A percentile compares a stretch with the other conserved stretches of the same genome.
Evolutionary conservation across 1,140 invertebrate genomes (phyloP).

Genomic region (Drosophila nigromelanica): DNA sequence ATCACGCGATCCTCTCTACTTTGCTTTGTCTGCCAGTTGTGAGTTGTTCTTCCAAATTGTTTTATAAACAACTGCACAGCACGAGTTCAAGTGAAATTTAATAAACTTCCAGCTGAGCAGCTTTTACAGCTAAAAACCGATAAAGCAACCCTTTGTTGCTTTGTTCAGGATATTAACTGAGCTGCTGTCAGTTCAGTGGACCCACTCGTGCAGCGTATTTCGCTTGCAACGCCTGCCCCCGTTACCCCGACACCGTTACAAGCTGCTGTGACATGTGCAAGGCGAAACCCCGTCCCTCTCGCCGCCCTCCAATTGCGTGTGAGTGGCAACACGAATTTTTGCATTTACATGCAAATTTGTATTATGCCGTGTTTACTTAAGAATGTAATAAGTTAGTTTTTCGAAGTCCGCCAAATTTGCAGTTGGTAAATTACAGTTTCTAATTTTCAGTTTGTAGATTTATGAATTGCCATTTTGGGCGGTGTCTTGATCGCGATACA

Average conservation of each 20-base stretch:
- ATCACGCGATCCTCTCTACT: constrained; percentile 6
- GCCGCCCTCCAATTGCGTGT: neutral
- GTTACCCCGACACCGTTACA: too few species aligned
- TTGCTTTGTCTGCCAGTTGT: neutral
- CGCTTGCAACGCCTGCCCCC: too few species aligned
- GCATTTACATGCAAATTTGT: constrained; percentile 23
- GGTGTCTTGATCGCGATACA: too few species aligned
- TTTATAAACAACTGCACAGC: too few species aligned
- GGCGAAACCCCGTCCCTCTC: too few species aligned
- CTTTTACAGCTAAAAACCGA: neutral
- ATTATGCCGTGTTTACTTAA: constrained; percentile 7
- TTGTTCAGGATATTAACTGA: neutral
- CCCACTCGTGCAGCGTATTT: neutral
- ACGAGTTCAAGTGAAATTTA: constrained; percentile 23
- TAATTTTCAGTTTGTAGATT: constrained; percentile 16
- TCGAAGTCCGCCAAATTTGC: neutral
- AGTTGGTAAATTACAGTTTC: neutral
- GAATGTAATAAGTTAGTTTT: constrained; percentile 7
- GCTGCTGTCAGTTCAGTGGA: constrained; percentile 3
- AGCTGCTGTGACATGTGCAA: neutral
- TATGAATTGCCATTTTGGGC: constrained; percentile 1
- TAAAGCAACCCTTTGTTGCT: too few species aligned
- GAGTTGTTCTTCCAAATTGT: constrained; percentile 8
- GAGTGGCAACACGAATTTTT: neutral
- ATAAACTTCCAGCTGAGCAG: constrained; percentile 2